Evolutionary conservation across 2,797 vertebrate genomes (phyloP).

Genomic region (Sebastes oblongus): DNA sequence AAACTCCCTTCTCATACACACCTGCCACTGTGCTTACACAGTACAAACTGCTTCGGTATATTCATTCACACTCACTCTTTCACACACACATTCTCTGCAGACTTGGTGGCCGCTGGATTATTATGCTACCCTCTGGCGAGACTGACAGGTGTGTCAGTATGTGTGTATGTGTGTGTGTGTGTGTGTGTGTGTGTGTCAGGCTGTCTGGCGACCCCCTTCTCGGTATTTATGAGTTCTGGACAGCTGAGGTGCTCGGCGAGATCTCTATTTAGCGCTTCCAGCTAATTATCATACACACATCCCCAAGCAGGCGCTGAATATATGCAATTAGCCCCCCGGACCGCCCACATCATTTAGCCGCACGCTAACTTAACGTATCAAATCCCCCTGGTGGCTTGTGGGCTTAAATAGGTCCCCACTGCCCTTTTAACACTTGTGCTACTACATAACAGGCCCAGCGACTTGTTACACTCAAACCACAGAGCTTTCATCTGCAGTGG

Average conservation of each 20-base stretch:
- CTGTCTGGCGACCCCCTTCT: slow-evolving; percentile 49
- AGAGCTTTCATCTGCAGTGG: slow-evolving; percentile 44
- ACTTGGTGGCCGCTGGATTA: slow-evolving; percentile 57
- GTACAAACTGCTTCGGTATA: slow-evolving; percentile 31
- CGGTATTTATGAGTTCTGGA: slow-evolving; percentile 79
- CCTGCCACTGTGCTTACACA: slow-evolving; percentile 46
- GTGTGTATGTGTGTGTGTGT: slow-evolving; percentile 32
- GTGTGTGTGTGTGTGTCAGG: slow-evolving; percentile 34
- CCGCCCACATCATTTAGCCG: slow-evolving; percentile 62
- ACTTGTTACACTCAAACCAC: slow-evolving; percentile 44
- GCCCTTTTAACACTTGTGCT: slow-evolving; percentile 77
- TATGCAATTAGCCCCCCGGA: slow-evolving; percentile 56
- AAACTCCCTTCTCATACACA: slow-evolving; percentile 42
- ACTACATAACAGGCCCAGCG: slow-evolving; percentile 58
- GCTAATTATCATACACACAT: slow-evolving; percentile 66
- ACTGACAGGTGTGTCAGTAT: slow-evolving; percentile 75
- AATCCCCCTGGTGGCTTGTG: slow-evolving; percentile 57
- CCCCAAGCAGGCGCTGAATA: slow-evolving; percentile 47
- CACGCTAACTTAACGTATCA: slow-evolving; percentile 58
- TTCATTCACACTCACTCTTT: slow-evolving; percentile 9
- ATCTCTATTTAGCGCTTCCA: slow-evolving; percentile 81
- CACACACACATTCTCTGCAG: slow-evolving; percentile 13
- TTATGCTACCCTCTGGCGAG: slow-evolving; percentile 51
- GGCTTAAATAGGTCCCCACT: slow-evolving; percentile 76
- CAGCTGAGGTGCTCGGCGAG: slow-evolving; percentile 78